phyloP scores from a whole-genome alignment of 1,140 invertebrate species.

The Kradibia gibbosae region DNA sequence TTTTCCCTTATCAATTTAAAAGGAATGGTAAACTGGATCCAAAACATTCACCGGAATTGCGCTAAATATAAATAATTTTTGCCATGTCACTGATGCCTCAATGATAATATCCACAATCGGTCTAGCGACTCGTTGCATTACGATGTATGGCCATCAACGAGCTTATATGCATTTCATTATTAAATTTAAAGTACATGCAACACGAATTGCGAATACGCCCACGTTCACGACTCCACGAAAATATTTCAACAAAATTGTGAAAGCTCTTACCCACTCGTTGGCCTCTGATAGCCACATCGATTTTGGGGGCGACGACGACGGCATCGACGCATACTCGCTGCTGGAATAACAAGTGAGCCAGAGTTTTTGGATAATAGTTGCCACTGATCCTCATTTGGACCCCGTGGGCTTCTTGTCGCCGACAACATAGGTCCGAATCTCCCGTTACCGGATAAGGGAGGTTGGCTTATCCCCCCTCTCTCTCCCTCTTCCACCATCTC shows the following conservation, averaged over 20 bases:
- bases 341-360: constrained; percentile 29
- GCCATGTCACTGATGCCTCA: background rate
- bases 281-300: background rate
- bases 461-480: background rate
- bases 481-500: background rate
- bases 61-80: too few species aligned
- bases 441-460: constrained; percentile 40
- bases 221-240: background rate
- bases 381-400: background rate
- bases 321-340: background rate
- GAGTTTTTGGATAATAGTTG: constrained; percentile 32
- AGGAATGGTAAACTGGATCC: too few species aligned
- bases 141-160: background rate
- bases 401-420: constrained; percentile 20
- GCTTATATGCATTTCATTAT: background rate
- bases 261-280: background rate
- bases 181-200: background rate
- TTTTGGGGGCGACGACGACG: background rate
- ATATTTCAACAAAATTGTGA: background rate
- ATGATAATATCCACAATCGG: background rate
- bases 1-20: too few species aligned
- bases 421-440: constrained; percentile 18
- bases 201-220: background rate
- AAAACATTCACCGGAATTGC: too few species aligned
- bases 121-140: too few species aligned